phyloP scores from a whole-genome alignment of 1,140 invertebrate species.

The Samia ricini region DNA sequence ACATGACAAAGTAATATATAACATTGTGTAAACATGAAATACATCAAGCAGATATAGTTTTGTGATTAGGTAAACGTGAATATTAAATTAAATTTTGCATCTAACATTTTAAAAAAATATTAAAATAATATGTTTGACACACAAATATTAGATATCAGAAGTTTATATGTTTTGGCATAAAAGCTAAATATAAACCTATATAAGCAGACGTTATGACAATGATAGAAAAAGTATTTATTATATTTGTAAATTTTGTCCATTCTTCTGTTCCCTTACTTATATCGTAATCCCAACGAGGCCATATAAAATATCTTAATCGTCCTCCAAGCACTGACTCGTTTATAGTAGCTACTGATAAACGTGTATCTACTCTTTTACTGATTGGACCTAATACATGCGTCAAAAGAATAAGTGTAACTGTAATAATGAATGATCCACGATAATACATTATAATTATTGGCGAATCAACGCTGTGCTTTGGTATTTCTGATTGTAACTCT shows the following conservation, averaged over 20 bases:
- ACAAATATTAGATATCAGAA: no score
- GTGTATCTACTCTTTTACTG: not conserved
- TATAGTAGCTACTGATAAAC: not conserved
- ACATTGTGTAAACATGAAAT: no score
- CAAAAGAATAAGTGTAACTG: not conserved
- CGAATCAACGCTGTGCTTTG: not conserved
- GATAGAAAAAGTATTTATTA: slow-evolving; percentile 30
- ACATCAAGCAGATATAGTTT: no score
- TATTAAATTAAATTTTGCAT: no score
- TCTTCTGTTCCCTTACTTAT: slow-evolving; percentile 9
- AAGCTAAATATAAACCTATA: not conserved
- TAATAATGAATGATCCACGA: not conserved
- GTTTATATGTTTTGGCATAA: not conserved
- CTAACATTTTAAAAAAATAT: no score
- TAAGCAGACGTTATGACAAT: not conserved
- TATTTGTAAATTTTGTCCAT: slow-evolving; percentile 32
- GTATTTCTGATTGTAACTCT: not conserved
- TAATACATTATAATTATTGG: not conserved
- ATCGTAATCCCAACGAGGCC: slow-evolving; percentile 18
- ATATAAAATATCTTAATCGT: slow-evolving; percentile 31
- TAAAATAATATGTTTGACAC: no score
- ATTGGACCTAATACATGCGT: not conserved
- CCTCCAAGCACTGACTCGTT: slow-evolving; percentile 5
- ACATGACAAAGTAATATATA: no score
- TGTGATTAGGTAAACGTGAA: no score